Conservation (phyloP, 2,888 invertebrate species). For the Zaprionus obscuricornis region DNA sequence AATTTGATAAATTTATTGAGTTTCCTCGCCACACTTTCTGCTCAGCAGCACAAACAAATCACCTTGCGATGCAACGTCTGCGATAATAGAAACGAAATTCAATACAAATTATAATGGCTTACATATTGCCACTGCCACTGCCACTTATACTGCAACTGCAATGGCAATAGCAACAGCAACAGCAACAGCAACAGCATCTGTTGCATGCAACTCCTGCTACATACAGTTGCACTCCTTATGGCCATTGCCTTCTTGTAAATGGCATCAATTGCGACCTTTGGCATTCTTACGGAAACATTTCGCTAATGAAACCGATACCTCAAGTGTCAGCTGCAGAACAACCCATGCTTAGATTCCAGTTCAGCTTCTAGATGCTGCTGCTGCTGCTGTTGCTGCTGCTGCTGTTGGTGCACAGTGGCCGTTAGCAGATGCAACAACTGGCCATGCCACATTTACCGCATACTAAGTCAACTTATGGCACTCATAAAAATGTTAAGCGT, state of each 20-base stretch:
- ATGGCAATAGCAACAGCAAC: constrained; percentile 1
- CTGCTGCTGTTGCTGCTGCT: constrained; percentile 1
- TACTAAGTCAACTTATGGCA: constrained; percentile 62
- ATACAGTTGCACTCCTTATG: constrained; percentile 33
- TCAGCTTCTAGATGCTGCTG: constrained; percentile 39
- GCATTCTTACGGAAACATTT: constrained; percentile 75
- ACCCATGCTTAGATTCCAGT: constrained; percentile 32
- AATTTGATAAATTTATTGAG: constrained; percentile 74
- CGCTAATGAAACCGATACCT: constrained; percentile 77
- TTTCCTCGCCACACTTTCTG: constrained; percentile 29
- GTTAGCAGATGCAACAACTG: constrained; percentile 21
- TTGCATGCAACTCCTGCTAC: constrained; percentile 12
- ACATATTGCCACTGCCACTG: constrained; percentile 9
- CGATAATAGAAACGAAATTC: constrained; percentile 61
- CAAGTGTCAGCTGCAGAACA: constrained; percentile 60
- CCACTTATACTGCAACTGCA: constrained; percentile 20
- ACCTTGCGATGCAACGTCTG: constrained; percentile 44
- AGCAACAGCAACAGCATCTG: constrained; percentile 4
- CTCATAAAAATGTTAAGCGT: constrained; percentile 73
- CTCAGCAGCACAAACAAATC: constrained; percentile 63
- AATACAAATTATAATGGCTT: constrained; percentile 69
- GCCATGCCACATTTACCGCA: constrained; percentile 52
- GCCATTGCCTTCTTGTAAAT: constrained; percentile 64
- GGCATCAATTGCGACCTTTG: constrained; percentile 78
- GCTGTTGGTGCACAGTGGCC: constrained; percentile 8